Conservation (phyloP, 2,113 vertebrate species). For the Albula goreensis region DNA sequence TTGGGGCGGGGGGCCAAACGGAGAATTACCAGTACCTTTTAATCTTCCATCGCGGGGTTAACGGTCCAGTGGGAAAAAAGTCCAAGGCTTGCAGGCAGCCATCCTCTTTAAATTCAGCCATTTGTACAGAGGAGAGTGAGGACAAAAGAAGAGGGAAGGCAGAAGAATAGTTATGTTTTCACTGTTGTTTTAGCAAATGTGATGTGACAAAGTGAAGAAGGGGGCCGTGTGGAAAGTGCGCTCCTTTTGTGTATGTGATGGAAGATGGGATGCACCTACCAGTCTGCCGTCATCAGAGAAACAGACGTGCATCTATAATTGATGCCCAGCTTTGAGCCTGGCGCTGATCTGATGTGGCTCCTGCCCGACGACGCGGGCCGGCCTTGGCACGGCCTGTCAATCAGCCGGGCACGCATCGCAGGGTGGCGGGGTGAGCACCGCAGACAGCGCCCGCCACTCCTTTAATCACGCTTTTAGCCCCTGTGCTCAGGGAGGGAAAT, state of each 20-base stretch:
- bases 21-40: slow-evolving; percentile 64
- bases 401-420: slow-evolving; percentile 71
- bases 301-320: slow-evolving; percentile 85
- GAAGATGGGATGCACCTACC: slow-evolving; percentile 66
- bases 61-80: slow-evolving; percentile 38
- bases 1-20: slow-evolving; percentile 42
- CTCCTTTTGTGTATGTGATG: slow-evolving; percentile 66
- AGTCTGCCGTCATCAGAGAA: slow-evolving; percentile 78
- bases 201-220: slow-evolving; percentile 83
- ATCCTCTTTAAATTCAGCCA: slow-evolving; percentile 65
- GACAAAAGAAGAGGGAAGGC: slow-evolving; percentile 60
- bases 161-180: slow-evolving; percentile 79
- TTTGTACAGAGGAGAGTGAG: slow-evolving; percentile 68
- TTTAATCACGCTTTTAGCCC: slow-evolving; percentile 80
- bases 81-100: slow-evolving; percentile 41
- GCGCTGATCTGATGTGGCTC: slow-evolving; percentile 77
- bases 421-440: slow-evolving; percentile 74
- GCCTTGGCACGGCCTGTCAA: slow-evolving; percentile 77
- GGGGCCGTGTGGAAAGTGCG: slow-evolving; percentile 69
- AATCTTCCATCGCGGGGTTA: slow-evolving; percentile 61
- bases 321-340: slow-evolving; percentile 80
- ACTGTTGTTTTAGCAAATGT: slow-evolving; percentile 85
- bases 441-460: slow-evolving; percentile 72
- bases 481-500: slow-evolving; percentile 74
- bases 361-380: slow-evolving; percentile 75